Percentiles rank a stretch among this genome's conserved stretches.
Conservation (phyloP, 2,113 vertebrate genomes). For the Salvelinus namaycush region DNA sequence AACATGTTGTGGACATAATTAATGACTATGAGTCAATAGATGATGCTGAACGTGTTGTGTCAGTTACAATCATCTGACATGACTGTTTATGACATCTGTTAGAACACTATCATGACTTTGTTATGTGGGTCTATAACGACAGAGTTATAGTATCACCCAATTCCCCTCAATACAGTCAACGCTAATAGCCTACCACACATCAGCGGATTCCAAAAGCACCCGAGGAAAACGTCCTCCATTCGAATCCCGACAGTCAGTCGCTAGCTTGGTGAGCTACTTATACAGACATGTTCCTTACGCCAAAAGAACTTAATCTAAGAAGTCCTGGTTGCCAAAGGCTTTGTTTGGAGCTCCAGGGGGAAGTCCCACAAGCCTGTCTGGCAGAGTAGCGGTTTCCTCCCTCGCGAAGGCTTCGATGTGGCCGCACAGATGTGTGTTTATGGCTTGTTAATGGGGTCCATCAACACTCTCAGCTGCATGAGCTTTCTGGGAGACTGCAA, state of each 20-base stretch:
- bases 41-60: not conserved
- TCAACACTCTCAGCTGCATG: constrained; percentile 49
- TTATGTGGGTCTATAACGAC: not conserved
- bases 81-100: not conserved
- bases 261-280: constrained; percentile 22
- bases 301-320: constrained; percentile 58
- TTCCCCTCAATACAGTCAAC: not conserved
- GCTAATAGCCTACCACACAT: not conserved
- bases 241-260: constrained; percentile 3
- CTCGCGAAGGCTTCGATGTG: constrained; percentile 47
- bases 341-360: constrained; percentile 53
- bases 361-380: constrained; percentile 52
- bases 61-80: not conserved
- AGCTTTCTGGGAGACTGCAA: constrained; percentile 43
- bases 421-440: constrained; percentile 49
- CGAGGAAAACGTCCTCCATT: not conserved
- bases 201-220: constrained; percentile 7
- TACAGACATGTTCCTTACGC: constrained; percentile 18
- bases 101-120: not conserved
- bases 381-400: constrained; percentile 39
- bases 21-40: not conserved
- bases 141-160: not conserved
- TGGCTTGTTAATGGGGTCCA: constrained; percentile 53
- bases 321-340: constrained; percentile 56
- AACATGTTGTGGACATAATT: not conserved